Conservation (phyloP, 2,113 vertebrate genomes). For the Halcyon malimbica region DNA sequence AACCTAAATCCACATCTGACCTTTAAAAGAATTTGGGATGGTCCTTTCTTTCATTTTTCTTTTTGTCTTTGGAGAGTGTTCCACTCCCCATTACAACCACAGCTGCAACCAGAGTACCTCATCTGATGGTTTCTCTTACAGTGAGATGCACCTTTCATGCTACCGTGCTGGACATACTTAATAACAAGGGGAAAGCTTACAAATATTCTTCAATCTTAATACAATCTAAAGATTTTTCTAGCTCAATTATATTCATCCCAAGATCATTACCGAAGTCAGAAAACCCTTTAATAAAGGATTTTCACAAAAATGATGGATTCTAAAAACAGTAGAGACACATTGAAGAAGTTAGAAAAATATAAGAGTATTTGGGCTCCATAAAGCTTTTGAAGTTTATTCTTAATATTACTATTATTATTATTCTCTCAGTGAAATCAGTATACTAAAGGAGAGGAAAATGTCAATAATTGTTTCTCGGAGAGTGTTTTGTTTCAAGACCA, state of each 20-base stretch:
- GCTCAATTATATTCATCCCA: background rate
- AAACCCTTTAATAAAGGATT: background rate
- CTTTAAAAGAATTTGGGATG: conserved; percentile 16
- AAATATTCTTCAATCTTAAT: background rate
- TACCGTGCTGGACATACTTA: background rate
- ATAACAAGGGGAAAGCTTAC: background rate
- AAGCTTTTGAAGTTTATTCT: background rate
- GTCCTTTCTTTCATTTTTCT: background rate
- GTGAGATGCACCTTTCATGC: background rate
- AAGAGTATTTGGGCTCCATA: background rate
- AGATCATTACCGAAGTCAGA: background rate
- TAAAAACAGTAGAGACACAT: background rate
- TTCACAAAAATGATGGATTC: background rate
- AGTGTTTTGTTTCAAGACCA: background rate
- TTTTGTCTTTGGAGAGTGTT: background rate
- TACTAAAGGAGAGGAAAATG: background rate
- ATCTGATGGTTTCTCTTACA: background rate
- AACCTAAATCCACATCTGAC: conserved; percentile 5
- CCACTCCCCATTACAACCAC: background rate
- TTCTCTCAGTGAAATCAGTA: background rate
- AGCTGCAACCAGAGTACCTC: background rate
- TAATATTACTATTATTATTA: background rate
- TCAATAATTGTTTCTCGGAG: background rate
- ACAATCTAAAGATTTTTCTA: background rate
- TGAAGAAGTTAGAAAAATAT: background rate